These are phyloP conservation scores for Callithrix jacchus DNA, from an alignment of 2,113 vertebrate species.

Conservation along the genomic window DNA sequence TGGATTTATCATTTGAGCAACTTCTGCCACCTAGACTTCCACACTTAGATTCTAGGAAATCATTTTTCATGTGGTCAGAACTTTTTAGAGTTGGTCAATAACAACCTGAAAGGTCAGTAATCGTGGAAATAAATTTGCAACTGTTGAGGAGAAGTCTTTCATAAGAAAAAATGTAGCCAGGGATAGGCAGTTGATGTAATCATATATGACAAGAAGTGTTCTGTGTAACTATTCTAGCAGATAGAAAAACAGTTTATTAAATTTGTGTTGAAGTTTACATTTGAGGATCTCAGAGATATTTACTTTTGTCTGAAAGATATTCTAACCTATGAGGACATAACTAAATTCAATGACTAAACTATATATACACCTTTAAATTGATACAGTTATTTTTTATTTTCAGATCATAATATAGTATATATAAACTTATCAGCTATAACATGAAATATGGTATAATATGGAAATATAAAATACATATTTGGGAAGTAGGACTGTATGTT, in stretches of 20 bases:
- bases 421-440: not conserved
- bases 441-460: not conserved
- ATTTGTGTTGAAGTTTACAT: not conserved
- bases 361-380: not conserved
- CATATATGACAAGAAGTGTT: not conserved
- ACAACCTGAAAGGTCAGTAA: not conserved
- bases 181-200: not conserved
- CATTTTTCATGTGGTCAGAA: not conserved
- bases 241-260: not conserved
- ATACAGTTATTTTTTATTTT: conserved; percentile 15
- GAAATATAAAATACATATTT: not conserved
- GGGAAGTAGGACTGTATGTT: not conserved
- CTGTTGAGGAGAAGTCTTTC: conserved; percentile 22
- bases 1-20: not conserved
- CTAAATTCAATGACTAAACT: not conserved
- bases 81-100: conserved; percentile 19
- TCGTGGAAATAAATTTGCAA: conserved; percentile 55
- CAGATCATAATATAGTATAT: not conserved
- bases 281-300: not conserved
- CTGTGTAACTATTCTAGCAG: not conserved
- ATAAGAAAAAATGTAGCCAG: not conserved
- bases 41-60: not conserved
- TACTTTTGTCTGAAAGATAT: not conserved
- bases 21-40: not conserved
- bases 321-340: not conserved